Base-by-base conservation (phyloP, 2,888 invertebrate genomes). In the Drosophila phalerata region DNA sequence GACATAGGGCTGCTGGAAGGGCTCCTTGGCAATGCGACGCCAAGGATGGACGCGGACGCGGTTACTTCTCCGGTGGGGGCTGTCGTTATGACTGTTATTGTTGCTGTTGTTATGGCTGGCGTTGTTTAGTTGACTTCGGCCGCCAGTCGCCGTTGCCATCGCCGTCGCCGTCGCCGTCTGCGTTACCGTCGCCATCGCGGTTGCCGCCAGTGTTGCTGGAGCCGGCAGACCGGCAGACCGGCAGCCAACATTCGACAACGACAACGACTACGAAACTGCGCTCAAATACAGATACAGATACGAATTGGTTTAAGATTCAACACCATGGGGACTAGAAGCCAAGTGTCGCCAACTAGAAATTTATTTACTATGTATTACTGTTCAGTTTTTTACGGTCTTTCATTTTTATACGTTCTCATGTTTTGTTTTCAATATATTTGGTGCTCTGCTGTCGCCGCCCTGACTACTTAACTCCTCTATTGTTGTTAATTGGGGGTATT, bases 271-370 rank as follows among this genome's bases (percentile, higher is more conserved):
- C 86, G 64, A 79, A 79, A 49, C 77, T 80, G 73, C 60, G 81
- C 64, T 65, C 69, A 67, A 57, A 63, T 63, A 63, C 37, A 64
- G 60, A 78, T 62, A 71, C 58, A 69, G 52, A 66, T 61, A 62
- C 70, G 62, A 69, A 83, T 81, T 85, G 86, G 82, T 87, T 90
- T 89, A 77, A 80, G 79, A 83, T 84, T 90, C 83, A 85, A 89
- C 88, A 89, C 90, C 91, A 86, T 80, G 80, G 87, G 86, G 88
- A 81, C 90, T 79, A 88, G 87, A 85, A 89, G 82, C 78, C 79
- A 88, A 90, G 90, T 90, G 90, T 90, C 91, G 90, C 91, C 90
- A 91, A 79, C 73, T 79, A 82, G 68, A 77, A 86, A 86, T 79
- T 81, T 74, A 85, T 89, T 75, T 88, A 75, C 69, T 79, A 64